Conservation (phyloP, 1,140 invertebrate species). For the Agrilus planipennis region DNA sequence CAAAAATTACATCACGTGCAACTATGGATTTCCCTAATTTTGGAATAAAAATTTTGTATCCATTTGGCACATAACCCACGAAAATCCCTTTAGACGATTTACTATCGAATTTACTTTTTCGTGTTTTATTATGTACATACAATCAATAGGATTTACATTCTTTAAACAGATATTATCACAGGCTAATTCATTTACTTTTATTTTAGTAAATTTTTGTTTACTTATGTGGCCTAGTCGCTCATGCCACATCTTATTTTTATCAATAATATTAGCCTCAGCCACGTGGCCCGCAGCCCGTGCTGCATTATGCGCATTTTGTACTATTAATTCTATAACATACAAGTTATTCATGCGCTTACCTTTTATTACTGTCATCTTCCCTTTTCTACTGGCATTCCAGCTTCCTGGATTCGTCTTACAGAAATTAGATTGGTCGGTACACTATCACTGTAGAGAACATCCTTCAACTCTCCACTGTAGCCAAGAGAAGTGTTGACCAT, state of each 20-base stretch:
- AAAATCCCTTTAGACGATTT: too few relatives aligned
- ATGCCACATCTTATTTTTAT: constrained; percentile 2
- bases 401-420: not conserved
- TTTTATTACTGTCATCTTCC: not conserved
- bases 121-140: too few relatives aligned
- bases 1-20: too few relatives aligned
- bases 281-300: too few relatives aligned
- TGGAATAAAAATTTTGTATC: too few relatives aligned
- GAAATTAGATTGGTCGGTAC: not conserved
- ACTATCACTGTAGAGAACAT: not conserved
- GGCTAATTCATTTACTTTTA: too few relatives aligned
- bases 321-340: not conserved
- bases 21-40: too few relatives aligned
- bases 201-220: constrained; percentile 3
- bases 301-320: not conserved
- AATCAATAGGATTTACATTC: too few relatives aligned
- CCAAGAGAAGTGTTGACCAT: not conserved
- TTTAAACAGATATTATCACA: too few relatives aligned
- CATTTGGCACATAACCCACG: too few relatives aligned
- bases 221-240: constrained; percentile 2
- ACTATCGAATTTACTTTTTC: too few relatives aligned
- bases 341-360: constrained; percentile 1
- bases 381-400: not conserved
- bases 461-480: not conserved
- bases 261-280: constrained; percentile 2